Evolutionary conservation across 2,797 vertebrate species (phyloP).

Genomic region (Hemitrygon akajei): DNA sequence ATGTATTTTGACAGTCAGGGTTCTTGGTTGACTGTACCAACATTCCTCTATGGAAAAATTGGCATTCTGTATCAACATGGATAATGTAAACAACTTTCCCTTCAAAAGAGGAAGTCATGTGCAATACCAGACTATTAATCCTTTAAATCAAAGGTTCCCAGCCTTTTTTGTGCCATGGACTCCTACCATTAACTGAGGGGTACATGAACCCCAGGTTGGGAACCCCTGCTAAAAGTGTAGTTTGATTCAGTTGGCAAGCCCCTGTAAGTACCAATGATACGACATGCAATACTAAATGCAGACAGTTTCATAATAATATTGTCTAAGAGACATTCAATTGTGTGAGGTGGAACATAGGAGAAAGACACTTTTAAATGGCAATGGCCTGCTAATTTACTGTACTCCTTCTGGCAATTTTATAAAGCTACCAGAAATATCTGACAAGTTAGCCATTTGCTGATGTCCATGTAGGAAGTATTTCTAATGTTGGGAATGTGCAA

Average conservation of each 20-base stretch:
- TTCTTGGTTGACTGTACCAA: no score
- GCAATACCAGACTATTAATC: no score
- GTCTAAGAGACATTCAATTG: background rate
- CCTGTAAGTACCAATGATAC: background rate
- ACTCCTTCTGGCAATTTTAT: background rate
- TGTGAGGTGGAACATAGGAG: background rate
- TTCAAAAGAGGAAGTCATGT: no score
- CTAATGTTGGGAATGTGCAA: background rate
- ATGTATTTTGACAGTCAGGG: no score
- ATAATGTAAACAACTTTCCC: no score
- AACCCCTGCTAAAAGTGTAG: no score
- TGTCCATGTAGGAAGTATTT: background rate
- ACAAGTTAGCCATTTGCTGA: background rate
- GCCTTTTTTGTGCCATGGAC: no score
- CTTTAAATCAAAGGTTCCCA: background rate
- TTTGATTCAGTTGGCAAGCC: background rate
- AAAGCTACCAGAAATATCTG: background rate
- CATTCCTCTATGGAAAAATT: no score
- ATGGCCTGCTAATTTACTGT: background rate
- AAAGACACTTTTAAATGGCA: background rate
- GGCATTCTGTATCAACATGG: no score
- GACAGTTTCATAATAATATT: background rate
- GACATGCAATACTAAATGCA: background rate
- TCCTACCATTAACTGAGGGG: no score
- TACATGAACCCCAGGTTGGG: no score